Percentiles rank a stretch among this genome's conserved stretches.
Conservation (phyloP, 2,113 vertebrate species). For the Cryptotis parvus region DNA sequence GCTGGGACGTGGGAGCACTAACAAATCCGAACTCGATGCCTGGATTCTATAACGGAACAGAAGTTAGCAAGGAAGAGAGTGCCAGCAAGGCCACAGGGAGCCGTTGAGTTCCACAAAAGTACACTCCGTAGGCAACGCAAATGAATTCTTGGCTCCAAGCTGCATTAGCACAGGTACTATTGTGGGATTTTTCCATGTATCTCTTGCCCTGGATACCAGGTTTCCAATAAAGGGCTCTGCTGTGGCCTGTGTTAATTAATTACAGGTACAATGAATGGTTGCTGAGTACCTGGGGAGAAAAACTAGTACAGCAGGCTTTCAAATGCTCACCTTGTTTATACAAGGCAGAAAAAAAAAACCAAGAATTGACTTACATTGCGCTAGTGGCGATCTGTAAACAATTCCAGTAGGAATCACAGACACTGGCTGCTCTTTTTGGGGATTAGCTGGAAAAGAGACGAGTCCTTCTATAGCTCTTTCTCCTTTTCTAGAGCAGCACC, state of each 20-base stretch:
- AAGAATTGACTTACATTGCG: background rate
- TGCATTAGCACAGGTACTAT: background rate
- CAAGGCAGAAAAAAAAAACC: background rate
- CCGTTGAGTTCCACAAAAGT: background rate
- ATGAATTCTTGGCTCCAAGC: background rate
- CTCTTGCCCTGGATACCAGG: slow-evolving; percentile 47
- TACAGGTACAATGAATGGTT: slow-evolving; percentile 17
- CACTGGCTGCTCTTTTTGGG: background rate
- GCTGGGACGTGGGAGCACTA: background rate
- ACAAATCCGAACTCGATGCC: slow-evolving; percentile 24
- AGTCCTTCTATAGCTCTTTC: slow-evolving; percentile 17
- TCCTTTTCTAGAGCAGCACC: slow-evolving; percentile 47
- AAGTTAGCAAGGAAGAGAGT: slow-evolving; percentile 37
- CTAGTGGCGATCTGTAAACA: background rate
- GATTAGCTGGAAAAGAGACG: background rate
- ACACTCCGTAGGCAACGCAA: slow-evolving; percentile 27
- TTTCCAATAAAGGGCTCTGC: slow-evolving; percentile 38
- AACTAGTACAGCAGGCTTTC: slow-evolving; percentile 5
- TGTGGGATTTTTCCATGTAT: background rate
- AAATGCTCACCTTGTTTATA: background rate
- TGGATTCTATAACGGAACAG: slow-evolving; percentile 37
- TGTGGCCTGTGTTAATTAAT: slow-evolving; percentile 45
- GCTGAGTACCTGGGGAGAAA: slow-evolving; percentile 2
- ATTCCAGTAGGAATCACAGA: background rate
- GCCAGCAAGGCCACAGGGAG: background rate